Percentiles rank a stretch among this genome's conserved stretches.
Conservation (phyloP, 2,797 vertebrate genomes). For the Rhynchotus rufescens region DNA sequence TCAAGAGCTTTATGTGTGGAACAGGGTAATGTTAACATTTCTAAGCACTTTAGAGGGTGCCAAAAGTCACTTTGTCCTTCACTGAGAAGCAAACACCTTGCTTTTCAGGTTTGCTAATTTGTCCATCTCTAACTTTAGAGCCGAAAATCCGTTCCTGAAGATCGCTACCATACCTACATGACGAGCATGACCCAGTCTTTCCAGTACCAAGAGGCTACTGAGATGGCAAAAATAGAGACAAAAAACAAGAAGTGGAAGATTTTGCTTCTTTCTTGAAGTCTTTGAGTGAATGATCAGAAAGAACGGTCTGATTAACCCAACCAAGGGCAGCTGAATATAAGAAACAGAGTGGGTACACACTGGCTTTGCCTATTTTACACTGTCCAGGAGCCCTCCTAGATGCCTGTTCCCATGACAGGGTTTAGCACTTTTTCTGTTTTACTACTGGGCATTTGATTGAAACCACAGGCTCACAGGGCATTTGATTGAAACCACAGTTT, state of each 20-base stretch:
- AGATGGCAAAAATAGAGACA: fast-evolving
- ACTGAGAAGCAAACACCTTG: fast-evolving
- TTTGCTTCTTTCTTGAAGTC: neutral
- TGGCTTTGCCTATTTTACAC: neutral
- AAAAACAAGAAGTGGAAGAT: neutral
- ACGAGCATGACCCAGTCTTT: neutral
- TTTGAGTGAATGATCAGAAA: neutral
- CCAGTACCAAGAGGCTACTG: neutral
- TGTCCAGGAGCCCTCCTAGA: neutral
- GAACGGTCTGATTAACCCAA: fast-evolving
- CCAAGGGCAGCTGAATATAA: neutral
- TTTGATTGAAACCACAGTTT: neutral
- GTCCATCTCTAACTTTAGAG: neutral
- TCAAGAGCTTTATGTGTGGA: neutral
- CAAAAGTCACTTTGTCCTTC: neutral
- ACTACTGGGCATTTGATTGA: neutral
- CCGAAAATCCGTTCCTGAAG: neutral
- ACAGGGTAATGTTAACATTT: fast-evolving
- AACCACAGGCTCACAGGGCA: fast-evolving
- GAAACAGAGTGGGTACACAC: neutral
- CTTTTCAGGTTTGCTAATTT: neutral
- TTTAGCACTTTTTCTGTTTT: neutral
- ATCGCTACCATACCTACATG: neutral
- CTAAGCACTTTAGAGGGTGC: neutral
- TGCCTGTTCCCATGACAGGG: neutral